These are phyloP conservation scores for Galerucella nymphaeae DNA, from an alignment of 2,888 invertebrate genomes.

Conservation along the genomic window DNA sequence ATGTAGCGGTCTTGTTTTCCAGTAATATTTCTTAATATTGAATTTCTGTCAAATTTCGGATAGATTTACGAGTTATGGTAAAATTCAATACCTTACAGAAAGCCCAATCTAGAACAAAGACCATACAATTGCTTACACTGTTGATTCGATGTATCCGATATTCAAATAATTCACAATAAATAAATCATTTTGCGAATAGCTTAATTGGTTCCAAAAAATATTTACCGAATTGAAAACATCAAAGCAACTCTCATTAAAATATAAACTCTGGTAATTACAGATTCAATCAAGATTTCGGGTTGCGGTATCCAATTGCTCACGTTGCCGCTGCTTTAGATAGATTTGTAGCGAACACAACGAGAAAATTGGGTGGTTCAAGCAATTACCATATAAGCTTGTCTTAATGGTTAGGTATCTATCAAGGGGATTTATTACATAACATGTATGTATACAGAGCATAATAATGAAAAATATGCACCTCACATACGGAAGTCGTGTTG, in stretches of 20 bases:
- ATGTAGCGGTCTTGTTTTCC: too few relatives aligned
- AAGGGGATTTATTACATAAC: background rate
- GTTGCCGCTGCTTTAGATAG: constrained; percentile 21
- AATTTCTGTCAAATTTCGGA: too few relatives aligned
- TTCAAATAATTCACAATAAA: too few relatives aligned
- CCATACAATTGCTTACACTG: too few relatives aligned
- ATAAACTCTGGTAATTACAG: constrained; percentile 4
- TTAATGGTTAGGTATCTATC: background rate
- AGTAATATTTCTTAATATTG: too few relatives aligned
- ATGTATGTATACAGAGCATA: too few relatives aligned
- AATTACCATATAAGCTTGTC: background rate
- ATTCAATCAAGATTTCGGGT: constrained; percentile 27
- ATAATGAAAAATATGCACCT: too few relatives aligned
- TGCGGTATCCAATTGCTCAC: constrained; percentile 20
- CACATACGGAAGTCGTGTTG: too few relatives aligned
- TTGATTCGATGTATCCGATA: too few relatives aligned
- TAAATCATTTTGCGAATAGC: background rate
- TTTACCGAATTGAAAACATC: constrained; percentile 2
- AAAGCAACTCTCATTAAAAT: constrained; percentile 8
- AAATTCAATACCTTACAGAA: too few relatives aligned
- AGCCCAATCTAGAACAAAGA: too few relatives aligned
- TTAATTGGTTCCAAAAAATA: background rate
- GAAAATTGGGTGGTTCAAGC: constrained; percentile 6
- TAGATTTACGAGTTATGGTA: too few relatives aligned
- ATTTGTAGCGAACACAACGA: constrained; percentile 23